Evolutionary conservation across 2,888 invertebrate species (phyloP), one percentile per base, ranked within the genome.

Genomic region (Eueremaeus valkanovi): DNA sequence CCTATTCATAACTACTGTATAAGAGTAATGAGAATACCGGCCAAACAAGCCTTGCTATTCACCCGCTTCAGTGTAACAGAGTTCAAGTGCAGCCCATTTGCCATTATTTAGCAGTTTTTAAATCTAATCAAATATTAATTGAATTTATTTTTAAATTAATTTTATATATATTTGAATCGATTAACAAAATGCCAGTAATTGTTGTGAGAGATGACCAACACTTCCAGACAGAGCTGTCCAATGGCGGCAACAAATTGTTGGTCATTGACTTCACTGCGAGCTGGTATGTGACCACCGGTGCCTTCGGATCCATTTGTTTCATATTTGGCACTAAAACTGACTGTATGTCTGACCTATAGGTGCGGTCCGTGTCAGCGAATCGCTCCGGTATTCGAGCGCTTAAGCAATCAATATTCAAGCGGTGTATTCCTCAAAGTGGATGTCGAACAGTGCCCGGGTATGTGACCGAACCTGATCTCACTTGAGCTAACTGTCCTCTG

Each of bases 311-410:
- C 33, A 49, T 55, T 21, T 27, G 5, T 11, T 6, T 8, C 27
- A 63, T 29, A 24, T 55, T 24, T n/a, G 11, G 8, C 8, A 3
- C 27, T 9, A 3, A 27, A 27, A 13, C 2, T 76, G 27, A 72
- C 21, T 77, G 16, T 24, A 72, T 73, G 72, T 79, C 70, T 72
- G 33, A 75, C 77, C 82, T 82, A 0, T 81, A 94, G 95, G 95
- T 99, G 99, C 85, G 95, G 94, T 0, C 98, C 99, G 3, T 99
- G 99, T 82, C 92, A 92, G 82, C 87, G 90, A 82, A 95, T 99
- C 81, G 93, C 95, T 6, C 98, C 99, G 11, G 85, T 92, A 74
- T 97, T 95, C 84, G 92, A 94, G 81, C 90, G 93, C 82, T 85
- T 97, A 51, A 91, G 96, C 27, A 87, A 87, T 11, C 93, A 92